These are phyloP conservation scores for Drosophila kikkawai DNA, from an alignment of 1,140 invertebrate genomes.

Conservation along the genomic window DNA sequence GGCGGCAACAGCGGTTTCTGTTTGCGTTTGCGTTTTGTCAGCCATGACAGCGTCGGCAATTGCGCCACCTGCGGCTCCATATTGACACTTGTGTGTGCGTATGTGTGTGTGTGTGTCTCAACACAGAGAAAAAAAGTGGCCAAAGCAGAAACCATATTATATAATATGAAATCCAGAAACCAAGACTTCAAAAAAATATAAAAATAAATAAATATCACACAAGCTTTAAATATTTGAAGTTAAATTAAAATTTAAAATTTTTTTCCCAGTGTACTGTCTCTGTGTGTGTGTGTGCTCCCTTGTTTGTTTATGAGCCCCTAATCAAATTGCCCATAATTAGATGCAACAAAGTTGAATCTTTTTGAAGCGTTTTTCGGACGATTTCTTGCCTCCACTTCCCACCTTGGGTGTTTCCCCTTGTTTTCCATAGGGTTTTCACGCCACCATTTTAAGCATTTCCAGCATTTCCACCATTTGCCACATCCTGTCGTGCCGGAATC, in stretches of 20 bases:
- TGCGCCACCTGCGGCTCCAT: conserved; percentile 74
- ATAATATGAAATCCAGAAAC: background rate
- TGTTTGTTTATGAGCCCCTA: conserved; percentile 63
- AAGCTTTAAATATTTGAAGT: background rate
- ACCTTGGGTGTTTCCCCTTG: background rate
- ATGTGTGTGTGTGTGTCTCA: background rate
- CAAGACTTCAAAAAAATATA: too few relatives aligned
- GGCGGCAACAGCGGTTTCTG: conserved; percentile 64
- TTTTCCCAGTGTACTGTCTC: background rate
- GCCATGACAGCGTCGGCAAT: conserved; percentile 66
- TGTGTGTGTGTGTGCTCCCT: conserved; percentile 18
- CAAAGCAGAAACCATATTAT: background rate
- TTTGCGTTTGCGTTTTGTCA: conserved; percentile 80
- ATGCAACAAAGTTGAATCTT: conserved; percentile 65
- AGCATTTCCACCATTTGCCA: conserved; percentile 24
- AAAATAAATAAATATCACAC: too few relatives aligned
- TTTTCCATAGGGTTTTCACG: background rate
- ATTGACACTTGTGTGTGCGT: conserved; percentile 61
- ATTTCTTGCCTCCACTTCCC: conserved; percentile 10
- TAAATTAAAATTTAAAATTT: background rate
- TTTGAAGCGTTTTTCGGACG: conserved; percentile 35
- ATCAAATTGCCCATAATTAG: conserved; percentile 71
- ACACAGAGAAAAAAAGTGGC: background rate
- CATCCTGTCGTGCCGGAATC: conserved; percentile 50
- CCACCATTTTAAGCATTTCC: conserved; percentile 6